phyloP scores from a whole-genome alignment of 2,888 invertebrate genomes.

The Ophraella communa region DNA sequence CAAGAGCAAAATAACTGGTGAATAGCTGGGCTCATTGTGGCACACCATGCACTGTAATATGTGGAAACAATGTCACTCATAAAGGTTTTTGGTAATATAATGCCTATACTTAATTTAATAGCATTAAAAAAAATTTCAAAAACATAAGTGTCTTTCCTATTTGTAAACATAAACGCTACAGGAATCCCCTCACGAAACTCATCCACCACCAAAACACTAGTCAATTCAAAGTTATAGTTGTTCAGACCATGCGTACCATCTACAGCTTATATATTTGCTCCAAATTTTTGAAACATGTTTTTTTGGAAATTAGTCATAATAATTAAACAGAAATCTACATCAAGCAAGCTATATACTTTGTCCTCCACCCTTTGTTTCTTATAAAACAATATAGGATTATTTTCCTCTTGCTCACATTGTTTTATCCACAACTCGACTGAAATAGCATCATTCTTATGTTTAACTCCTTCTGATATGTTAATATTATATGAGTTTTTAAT shows the following conservation, averaged over 20 bases:
- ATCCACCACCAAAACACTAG: conserved; percentile 32
- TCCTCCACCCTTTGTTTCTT: no score
- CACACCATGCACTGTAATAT: conserved; percentile 31
- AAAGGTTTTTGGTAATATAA: conserved; percentile 26
- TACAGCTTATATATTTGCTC: conserved; percentile 14
- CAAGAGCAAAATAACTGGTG: conserved; percentile 23
- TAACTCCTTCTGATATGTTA: no score
- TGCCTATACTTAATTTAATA: conserved; percentile 14
- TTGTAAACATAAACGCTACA: conserved; percentile 32
- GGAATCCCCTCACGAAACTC: conserved; percentile 33
- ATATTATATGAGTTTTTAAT: no score
- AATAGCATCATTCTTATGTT: no score
- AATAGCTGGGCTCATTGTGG: conserved; percentile 18
- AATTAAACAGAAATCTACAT: no score
- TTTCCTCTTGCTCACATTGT: no score
- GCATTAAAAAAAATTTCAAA: conserved; percentile 18
- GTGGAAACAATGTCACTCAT: conserved; percentile 30
- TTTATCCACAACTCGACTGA: no score
- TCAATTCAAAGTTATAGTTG: conserved; percentile 32
- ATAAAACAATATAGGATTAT: no score
- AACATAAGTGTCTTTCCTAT: conserved; percentile 31
- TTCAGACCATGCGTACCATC: conserved; percentile 36
- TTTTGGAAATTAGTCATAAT: no score
- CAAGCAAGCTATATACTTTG: no score
- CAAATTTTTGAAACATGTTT: no score